Base-by-base conservation (phyloP, 2,113 vertebrate genomes). In the Platysteira castanea region DNA sequence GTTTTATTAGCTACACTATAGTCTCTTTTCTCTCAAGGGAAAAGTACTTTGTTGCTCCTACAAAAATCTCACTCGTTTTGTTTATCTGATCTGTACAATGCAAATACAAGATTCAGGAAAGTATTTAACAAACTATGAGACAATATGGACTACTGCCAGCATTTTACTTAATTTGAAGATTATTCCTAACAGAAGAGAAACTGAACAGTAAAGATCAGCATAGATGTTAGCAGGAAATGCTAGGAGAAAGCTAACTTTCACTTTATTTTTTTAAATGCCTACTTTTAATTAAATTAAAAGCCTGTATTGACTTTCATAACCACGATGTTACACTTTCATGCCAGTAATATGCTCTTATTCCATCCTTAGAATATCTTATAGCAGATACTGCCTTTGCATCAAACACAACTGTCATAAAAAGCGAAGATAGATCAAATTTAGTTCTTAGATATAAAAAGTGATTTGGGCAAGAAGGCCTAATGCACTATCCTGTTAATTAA, bases 321-420 rank as follows among this genome's bases (percentile, higher is more conserved):
- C 35, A 47, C 1, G 1, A 35, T 0, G 0, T 37, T 15, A 46
- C 10, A 59, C 22, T 33, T 22, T 50, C 44, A 78, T 41, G 35
- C 16, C 64, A 67, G n/a, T n/a, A 56, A 84, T 44, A 42, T 53
- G 9, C 35, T 77, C 21, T 81, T 70, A 93, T 27, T 74, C 52
- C 47, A 71, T 46, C 31, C 21, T 53, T 37, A 49, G 6, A 71
- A 11, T 23, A 39, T 27, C 6, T 49, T 61, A 61, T 1, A 78
- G 44, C 21, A 82, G 56, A 50, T 13, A 59, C 5, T 28, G 19
- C 19, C 35, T 60, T 64, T 53, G 18, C 17, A 12, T 44, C 30
- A 88, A 59, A 54, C 21, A 71, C 18, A n/a, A 22, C 6, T 52
- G 14, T 27, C 14, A 61, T 13, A 37, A 33, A 77, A 64, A 71